Evolutionary conservation across 30 jellyfish, hydroid and myxozoan species (phyloP).

Genomic region (Chironex yamaguchii): DNA sequence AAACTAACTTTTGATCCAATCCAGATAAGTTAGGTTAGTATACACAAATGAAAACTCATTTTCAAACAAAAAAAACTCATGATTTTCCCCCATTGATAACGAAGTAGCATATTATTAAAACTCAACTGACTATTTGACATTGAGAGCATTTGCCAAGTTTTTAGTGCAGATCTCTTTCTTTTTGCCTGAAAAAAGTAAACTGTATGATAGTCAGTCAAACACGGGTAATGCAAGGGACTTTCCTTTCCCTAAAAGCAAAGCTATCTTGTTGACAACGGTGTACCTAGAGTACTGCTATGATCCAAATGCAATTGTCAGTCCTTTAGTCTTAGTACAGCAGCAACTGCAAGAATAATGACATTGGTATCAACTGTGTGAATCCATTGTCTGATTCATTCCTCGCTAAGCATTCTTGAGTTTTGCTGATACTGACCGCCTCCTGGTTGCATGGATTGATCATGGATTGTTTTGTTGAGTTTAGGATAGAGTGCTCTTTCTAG

Average conservation of each 20-base stretch:
- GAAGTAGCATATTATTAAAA: no score
- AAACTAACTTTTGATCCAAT: no score
- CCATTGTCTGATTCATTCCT: conserved; percentile 14
- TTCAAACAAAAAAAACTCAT: no score
- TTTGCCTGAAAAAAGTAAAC: conserved; percentile 11
- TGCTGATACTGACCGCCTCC: conserved; percentile 62
- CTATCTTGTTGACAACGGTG: no score
- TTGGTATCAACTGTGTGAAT: conserved; percentile 59
- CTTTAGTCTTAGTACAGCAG: conserved; percentile 36
- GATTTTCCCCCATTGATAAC: no score
- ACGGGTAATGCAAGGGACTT: background rate
- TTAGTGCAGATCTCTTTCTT: no score
- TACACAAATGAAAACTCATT: no score
- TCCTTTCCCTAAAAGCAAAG: no score
- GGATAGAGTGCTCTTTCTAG: no score
- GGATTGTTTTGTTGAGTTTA: conserved; percentile 7
- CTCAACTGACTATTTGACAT: no score
- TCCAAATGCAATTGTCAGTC: background rate
- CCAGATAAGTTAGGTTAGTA: no score
- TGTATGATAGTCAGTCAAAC: conserved; percentile 14
- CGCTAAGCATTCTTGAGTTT: conserved; percentile 20
- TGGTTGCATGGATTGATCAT: conserved; percentile 58
- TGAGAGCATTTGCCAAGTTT: no score
- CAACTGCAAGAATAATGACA: conserved; percentile 36
- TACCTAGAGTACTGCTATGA: background rate